These are phyloP conservation scores for Acanthurus leucopareius DNA, from an alignment of 2,797 vertebrate genomes.

Conservation along the genomic window DNA sequence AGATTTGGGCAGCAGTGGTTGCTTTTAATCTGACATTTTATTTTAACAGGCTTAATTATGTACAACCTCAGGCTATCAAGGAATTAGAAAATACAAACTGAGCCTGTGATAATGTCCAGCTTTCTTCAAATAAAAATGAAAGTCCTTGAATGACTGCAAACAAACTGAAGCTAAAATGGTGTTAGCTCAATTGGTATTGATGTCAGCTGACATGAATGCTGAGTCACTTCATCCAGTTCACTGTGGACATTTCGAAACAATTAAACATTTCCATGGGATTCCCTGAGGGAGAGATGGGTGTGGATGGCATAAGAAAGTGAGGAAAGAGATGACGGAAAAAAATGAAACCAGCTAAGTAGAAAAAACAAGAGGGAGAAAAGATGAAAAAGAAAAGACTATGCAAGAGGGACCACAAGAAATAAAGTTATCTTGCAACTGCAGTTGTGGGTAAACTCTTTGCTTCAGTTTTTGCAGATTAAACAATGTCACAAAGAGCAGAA, in stretches of 20 bases:
- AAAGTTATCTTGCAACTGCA: conserved; percentile 9
- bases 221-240: conserved; percentile 64
- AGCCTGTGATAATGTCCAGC: conserved; percentile 15
- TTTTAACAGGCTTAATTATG: conserved; percentile 40
- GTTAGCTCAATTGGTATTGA: conserved; percentile 37
- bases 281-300: conserved; percentile 34
- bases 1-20: conserved; percentile 14
- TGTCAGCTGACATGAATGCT: conserved; percentile 57
- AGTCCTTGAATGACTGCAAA: conserved; percentile 58
- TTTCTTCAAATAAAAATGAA: conserved; percentile 34
- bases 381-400: conserved; percentile 18
- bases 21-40: conserved; percentile 42
- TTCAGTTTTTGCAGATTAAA: background rate
- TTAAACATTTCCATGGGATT: conserved; percentile 65
- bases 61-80: conserved; percentile 44
- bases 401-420: conserved; percentile 3
- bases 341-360: too few relatives aligned
- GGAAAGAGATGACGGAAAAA: background rate
- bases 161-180: conserved; percentile 43
- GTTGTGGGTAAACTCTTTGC: background rate
- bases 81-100: conserved; percentile 30
- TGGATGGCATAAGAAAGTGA: conserved; percentile 5
- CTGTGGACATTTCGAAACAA: conserved; percentile 69
- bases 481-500: background rate
- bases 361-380: background rate